Percentiles rank a stretch among this genome's conserved stretches.
phyloP scores from a whole-genome alignment of 2,113 vertebrate species.

The Malurus cyaneus region DNA sequence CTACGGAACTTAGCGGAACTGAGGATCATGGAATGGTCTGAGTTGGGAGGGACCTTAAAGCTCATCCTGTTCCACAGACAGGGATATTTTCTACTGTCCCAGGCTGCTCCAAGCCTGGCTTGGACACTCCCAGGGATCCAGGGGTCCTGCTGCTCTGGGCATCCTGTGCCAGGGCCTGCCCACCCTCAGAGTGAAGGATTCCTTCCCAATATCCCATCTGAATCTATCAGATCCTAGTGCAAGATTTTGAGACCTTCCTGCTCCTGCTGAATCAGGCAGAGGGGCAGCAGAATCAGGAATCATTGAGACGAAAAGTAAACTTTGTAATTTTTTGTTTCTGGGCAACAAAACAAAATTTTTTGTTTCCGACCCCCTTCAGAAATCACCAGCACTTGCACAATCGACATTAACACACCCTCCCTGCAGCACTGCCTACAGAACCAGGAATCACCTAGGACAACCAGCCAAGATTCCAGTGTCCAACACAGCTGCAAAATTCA shows the following conservation, averaged over 20 bases:
- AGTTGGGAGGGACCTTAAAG: neutral
- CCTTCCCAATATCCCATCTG: neutral
- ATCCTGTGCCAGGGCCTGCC: neutral
- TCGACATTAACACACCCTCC: accelerated
- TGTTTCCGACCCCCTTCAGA: neutral
- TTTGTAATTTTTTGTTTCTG: neutral
- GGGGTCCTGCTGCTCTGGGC: neutral
- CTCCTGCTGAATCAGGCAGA: neutral
- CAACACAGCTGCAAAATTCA: neutral
- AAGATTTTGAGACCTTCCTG: neutral
- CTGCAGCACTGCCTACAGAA: accelerated
- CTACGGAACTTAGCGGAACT: neutral
- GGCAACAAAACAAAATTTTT: neutral
- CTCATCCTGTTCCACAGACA: accelerated
- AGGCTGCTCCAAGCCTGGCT: neutral
- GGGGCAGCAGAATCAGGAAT: neutral
- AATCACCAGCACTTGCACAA: neutral
- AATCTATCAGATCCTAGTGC: neutral
- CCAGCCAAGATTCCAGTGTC: neutral
- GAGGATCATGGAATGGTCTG: neutral
- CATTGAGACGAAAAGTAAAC: neutral
- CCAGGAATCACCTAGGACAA: neutral
- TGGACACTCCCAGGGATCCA: neutral
- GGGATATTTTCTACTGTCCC: neutral
- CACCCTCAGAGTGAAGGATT: neutral